Evolutionary conservation across 2,888 invertebrate species (phyloP), one percentile per base, ranked within the genome.

Genomic region (Elysia crispata): DNA sequence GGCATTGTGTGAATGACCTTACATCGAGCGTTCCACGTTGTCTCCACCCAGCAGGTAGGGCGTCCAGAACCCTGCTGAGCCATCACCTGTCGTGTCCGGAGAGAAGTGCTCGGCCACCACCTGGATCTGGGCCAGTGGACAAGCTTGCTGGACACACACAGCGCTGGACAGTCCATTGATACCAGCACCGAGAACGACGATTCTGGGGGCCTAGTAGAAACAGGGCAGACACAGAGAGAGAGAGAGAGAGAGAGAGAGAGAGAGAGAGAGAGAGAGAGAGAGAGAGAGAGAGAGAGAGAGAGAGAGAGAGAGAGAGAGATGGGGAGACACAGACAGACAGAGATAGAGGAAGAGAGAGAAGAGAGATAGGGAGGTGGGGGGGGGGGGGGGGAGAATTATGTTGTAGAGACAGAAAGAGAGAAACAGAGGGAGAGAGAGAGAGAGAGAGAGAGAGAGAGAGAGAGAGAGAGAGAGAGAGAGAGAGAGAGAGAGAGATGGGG

Each of bases 31-130:
- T 5, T 75, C 76, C 5, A 57, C 8, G 5, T 85, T 84, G 11
- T 86, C 86, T 30, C 84, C 75, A 11, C 86, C 85, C 33, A 86
- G 69, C n/a, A 80, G 76, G 83, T 87, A 89, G 0, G 90, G 90
- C 75, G 85, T 83, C 87, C 90, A 90, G 81, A 89, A 86, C 0
- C 91, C 91, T 11, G 89, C 91, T 0, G 91, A 88, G 13, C 88
- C 86, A 77, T 91, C 90, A 3, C 88, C 86, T 0, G 90, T 90
- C 1, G 89, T 88, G 77, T 87, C 30, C 0, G 91, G 91, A 1
- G 90, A 86, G 77, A 90, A 90, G 1, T 84, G 79, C 23, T 89
- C 90, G 11, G 90, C 87, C 20, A 91, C 84, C 11, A 91, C 81
- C 6, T 88, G 88, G 1, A 91, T 86, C 77, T 91, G 82, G 25